Percentiles rank a stretch among this genome's conserved stretches.
phyloP scores from a whole-genome alignment of 2,113 vertebrate species.

The Xiphophorus maculatus region DNA sequence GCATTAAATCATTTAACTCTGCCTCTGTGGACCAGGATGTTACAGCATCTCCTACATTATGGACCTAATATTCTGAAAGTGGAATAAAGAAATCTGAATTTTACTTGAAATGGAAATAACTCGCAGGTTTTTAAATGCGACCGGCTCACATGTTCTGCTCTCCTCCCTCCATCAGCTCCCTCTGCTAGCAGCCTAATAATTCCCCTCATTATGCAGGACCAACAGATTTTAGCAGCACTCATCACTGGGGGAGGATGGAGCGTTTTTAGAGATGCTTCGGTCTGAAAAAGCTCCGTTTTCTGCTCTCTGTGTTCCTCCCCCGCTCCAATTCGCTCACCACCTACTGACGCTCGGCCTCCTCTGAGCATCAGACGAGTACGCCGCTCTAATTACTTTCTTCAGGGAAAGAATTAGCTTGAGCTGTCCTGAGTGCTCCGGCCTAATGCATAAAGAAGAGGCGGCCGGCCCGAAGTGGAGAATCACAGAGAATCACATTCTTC shows the following conservation, averaged over 20 bases:
- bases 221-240: constrained; percentile 61
- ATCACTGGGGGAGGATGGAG: constrained; percentile 64
- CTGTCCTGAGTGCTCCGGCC: constrained; percentile 70
- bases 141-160: constrained; percentile 20
- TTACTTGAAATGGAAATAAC: constrained; percentile 8
- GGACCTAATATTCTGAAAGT: background rate
- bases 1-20: background rate
- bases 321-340: constrained; percentile 24
- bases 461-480: constrained; percentile 52
- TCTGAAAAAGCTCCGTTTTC: constrained; percentile 32
- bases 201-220: constrained; percentile 63
- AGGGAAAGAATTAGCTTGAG: constrained; percentile 78
- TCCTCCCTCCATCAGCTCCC: constrained; percentile 21
- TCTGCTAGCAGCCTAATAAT: constrained; percentile 49
- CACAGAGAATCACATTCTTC: constrained; percentile 29
- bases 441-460: constrained; percentile 73
- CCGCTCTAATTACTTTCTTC: constrained; percentile 80
- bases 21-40: background rate
- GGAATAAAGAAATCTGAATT: background rate
- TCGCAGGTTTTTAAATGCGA: background rate
- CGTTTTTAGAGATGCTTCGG: constrained; percentile 40
- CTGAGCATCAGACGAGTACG: constrained; percentile 66
- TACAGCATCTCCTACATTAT: background rate
- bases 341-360: constrained; percentile 43
- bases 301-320: constrained; percentile 21